phyloP scores from a whole-genome alignment of 2,888 invertebrate genomes.

The Neoscelio sp. region DNA sequence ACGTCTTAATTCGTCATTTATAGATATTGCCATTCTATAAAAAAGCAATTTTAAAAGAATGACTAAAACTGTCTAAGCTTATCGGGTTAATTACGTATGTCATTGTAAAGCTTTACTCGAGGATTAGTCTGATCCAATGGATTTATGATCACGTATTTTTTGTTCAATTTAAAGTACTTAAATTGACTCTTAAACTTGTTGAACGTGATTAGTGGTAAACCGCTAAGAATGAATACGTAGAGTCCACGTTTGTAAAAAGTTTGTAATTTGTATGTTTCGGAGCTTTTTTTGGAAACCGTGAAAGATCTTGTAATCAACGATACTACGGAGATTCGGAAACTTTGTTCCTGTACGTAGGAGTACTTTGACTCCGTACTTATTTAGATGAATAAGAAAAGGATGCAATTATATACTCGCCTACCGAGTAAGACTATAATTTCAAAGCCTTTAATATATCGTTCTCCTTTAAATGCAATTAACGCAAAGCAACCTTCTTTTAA shows the following conservation, averaged over 20 bases:
- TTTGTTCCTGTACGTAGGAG: slow-evolving; percentile 23
- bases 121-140: slow-evolving; percentile 13
- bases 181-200: slow-evolving; percentile 49
- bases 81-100: no score
- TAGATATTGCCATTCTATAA: no score
- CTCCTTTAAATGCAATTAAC: slow-evolving; percentile 48
- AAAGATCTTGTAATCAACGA: slow-evolving; percentile 40
- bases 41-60: no score
- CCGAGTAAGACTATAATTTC: slow-evolving; percentile 22
- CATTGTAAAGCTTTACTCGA: no score
- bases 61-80: no score
- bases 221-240: slow-evolving; percentile 31
- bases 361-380: slow-evolving; percentile 6
- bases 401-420: slow-evolving; percentile 18
- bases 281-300: slow-evolving; percentile 15
- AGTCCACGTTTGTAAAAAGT: slow-evolving; percentile 19
- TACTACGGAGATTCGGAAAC: slow-evolving; percentile 26
- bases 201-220: slow-evolving; percentile 51
- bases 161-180: slow-evolving; percentile 34
- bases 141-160: slow-evolving; percentile 32
- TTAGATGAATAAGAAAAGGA: slow-evolving; percentile 36
- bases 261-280: slow-evolving; percentile 22
- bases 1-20: slow-evolving; percentile 18
- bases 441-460: slow-evolving; percentile 14
- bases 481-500: slow-evolving; percentile 39